Percentiles rank a stretch among this genome's conserved stretches.
These are phyloP conservation scores for Phyto melanocephala DNA, from an alignment of 2,888 invertebrate species.

Conservation along the genomic window DNA sequence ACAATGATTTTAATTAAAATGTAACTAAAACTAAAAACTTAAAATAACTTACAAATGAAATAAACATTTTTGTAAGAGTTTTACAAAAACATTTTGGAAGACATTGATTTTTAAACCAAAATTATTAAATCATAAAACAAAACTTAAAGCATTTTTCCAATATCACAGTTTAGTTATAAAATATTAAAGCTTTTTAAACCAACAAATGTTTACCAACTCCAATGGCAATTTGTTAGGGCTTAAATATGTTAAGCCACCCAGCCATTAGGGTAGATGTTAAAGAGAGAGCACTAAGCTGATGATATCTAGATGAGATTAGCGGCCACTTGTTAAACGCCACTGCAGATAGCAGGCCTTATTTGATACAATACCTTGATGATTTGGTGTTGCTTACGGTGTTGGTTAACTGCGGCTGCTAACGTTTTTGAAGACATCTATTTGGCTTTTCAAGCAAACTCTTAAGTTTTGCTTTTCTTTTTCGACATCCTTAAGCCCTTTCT, in stretches of 20 bases:
- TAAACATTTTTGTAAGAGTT: too few relatives aligned
- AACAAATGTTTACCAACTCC: neutral
- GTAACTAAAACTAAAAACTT: neutral
- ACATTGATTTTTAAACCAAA: neutral
- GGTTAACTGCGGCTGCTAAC: too few relatives aligned
- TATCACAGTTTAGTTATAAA: constrained; percentile 29
- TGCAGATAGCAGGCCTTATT: too few relatives aligned
- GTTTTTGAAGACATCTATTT: neutral
- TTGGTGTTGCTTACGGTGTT: too few relatives aligned
- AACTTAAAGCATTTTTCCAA: neutral
- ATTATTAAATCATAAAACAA: neutral
- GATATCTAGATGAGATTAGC: too few relatives aligned
- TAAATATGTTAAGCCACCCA: neutral
- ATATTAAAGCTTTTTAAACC: constrained; percentile 7
- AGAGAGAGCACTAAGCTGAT: too few relatives aligned
- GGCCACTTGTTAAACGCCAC: too few relatives aligned
- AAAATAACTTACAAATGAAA: too few relatives aligned
- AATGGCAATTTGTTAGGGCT: neutral
- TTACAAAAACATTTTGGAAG: neutral
- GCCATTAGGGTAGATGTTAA: too few relatives aligned
- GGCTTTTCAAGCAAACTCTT: neutral
- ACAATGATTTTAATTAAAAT: neutral
- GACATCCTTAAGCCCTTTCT: neutral
- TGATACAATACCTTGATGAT: too few relatives aligned
- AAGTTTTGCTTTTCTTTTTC: neutral